Evolutionary conservation across 2,888 invertebrate species (phyloP).

Genomic region (Ochropleura plecta): DNA sequence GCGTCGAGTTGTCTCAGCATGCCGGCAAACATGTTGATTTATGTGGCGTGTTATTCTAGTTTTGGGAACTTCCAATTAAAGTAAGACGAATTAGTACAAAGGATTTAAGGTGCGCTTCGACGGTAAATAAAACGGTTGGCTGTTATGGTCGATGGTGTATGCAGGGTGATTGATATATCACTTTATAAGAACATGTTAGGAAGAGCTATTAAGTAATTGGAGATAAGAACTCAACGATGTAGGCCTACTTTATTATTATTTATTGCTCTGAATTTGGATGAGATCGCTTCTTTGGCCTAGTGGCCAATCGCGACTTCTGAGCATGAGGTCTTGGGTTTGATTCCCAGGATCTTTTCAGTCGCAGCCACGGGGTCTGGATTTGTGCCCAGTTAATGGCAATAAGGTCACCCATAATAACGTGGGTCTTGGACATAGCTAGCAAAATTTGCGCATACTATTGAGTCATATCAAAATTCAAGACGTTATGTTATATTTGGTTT

Average conservation of each 20-base stretch:
- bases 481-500: no score
- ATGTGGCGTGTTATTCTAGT: slow-evolving; percentile 67
- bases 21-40: slow-evolving; percentile 73
- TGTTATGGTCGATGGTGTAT: slow-evolving; percentile 5
- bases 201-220: slow-evolving; percentile 27
- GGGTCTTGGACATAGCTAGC: no score
- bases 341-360: no score
- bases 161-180: slow-evolving; percentile 35
- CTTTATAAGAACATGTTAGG: slow-evolving; percentile 11
- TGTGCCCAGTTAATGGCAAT: no score
- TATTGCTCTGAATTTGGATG: neutral
- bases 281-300: no score
- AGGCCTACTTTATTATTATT: slow-evolving; percentile 13
- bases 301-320: no score
- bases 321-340: no score
- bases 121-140: slow-evolving; percentile 42
- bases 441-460: no score
- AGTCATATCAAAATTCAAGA: no score
- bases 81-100: slow-evolving; percentile 64
- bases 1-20: slow-evolving; percentile 73
- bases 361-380: no score
- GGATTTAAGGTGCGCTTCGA: slow-evolving; percentile 56
- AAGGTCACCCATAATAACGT: no score
- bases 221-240: neutral
- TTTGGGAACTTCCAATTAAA: slow-evolving; percentile 69